Base-by-base conservation (phyloP, 2,113 vertebrate genomes). In the Gymnocephalus cernua region DNA sequence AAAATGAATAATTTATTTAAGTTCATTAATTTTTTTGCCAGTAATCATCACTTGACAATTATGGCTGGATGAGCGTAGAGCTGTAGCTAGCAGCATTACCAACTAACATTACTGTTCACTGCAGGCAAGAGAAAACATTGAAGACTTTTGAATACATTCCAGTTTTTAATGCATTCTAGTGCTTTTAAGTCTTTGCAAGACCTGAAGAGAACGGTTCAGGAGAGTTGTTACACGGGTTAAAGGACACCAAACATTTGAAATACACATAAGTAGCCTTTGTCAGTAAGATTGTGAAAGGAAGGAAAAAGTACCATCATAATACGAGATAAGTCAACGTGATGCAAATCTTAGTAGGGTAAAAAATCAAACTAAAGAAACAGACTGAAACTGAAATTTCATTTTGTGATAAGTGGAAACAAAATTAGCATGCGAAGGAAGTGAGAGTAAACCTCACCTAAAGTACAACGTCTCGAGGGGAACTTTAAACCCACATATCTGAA, bases 341-440 rank as follows among this genome's bases (percentile, higher is more conserved):
- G 2, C 14, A 14, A 0, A 14, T 8, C 35, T 45, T 19, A 59
- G 27, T 41, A 16, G 6, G 57, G 23, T 79, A 2, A 71, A 35
- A 35, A 35, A 1, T 7, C 1, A 8, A 76, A 32, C 2, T 3
- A 54, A 59, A 1, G 18, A 58, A 58, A 59, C 19, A 25, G 3
- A 21, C 3, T 6, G 47, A 18, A 27, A 47, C 50, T 56, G 41
- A 32, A 13, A 29, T 59, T 68, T 67, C 3, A 10, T 19, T 21
- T 25, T 41, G 10, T 48, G 4, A 41, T n/a, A 16, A 59, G 23
- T 61, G 23, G 62, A 73, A 81, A 68, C 6, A n/a, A 0, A 18
- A 27, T 79, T 79, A 56, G 51, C 72, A 77, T 67, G 25, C 23
- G 9, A 15, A 19, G 75, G 59, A 83, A 86, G 11, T 57, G 53